Evolutionary conservation across 2,113 vertebrate genomes (phyloP).

Genomic region (Sorex fumeus): DNA sequence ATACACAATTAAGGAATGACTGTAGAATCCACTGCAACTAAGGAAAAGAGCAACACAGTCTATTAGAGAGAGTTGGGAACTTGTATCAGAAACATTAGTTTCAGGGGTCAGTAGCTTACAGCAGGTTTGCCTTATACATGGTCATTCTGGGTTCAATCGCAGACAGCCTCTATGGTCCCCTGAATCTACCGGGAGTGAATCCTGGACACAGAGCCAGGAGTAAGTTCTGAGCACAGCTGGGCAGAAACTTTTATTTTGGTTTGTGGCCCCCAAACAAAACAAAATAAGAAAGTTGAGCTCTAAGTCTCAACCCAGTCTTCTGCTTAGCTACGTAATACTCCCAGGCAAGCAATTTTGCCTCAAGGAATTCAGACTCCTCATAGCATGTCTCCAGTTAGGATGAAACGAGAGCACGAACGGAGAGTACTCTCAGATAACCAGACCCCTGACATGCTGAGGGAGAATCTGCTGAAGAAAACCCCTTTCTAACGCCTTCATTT

Average conservation of each 20-base stretch:
- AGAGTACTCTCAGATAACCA: neutral
- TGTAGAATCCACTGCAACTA: neutral
- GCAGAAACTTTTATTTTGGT: no score
- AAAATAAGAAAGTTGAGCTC: neutral
- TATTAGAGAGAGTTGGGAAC: neutral
- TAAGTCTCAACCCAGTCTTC: neutral
- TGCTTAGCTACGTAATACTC: neutral
- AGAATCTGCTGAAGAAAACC: neutral
- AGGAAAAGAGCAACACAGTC: neutral
- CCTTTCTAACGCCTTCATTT: neutral
- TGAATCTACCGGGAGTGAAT: no score
- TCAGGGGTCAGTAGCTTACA: neutral
- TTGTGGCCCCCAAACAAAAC: no score
- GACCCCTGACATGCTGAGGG: neutral
- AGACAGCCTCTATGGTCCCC: no score
- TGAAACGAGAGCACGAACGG: neutral
- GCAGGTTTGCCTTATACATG: no score
- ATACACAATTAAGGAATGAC: neutral
- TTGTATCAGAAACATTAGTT: neutral
- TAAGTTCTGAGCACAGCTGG: no score
- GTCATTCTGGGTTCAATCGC: no score
- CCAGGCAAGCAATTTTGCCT: neutral
- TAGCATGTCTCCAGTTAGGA: neutral
- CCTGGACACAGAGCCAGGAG: no score
- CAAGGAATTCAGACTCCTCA: neutral